These are phyloP conservation scores for Venturia canescens DNA, from an alignment of 1,140 invertebrate species.

Conservation along the genomic window DNA sequence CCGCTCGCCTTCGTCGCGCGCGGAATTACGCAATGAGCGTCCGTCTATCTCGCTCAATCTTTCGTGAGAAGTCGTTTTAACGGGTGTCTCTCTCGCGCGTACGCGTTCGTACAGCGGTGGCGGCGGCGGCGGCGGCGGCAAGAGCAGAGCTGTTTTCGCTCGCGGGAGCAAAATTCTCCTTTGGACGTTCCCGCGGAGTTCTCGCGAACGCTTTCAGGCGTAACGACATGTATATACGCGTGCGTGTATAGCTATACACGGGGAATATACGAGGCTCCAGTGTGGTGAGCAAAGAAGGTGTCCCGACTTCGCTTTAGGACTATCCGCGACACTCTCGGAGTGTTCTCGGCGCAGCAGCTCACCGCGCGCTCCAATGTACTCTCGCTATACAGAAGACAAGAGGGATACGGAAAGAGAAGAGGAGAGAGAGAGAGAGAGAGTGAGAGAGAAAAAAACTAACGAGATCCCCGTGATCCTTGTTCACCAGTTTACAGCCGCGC, in stretches of 20 bases:
- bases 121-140: constrained; percentile 11
- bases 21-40: constrained; percentile 74
- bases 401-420: not conserved
- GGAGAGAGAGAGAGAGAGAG: too few relatives aligned
- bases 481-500: constrained; percentile 33
- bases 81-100: constrained; percentile 56
- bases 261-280: constrained; percentile 21
- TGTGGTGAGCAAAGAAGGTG: constrained; percentile 56
- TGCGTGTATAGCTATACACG: not conserved
- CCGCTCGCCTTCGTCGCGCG: constrained; percentile 73
- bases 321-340: constrained; percentile 24
- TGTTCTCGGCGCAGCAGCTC: constrained; percentile 3
- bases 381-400: not conserved
- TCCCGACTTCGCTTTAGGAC: constrained; percentile 49
- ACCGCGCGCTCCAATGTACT: not conserved
- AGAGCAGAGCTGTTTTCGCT: constrained; percentile 42
- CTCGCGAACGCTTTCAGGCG: constrained; percentile 54
- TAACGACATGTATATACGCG: constrained; percentile 51
- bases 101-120: not conserved
- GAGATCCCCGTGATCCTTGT: constrained; percentile 43
- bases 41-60: not conserved
- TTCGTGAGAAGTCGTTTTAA: constrained; percentile 68
- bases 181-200: constrained; percentile 62
- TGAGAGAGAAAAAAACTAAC: constrained; percentile 27
- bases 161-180: constrained; percentile 43